A percentile compares a stretch with the other conserved stretches of the same genome.
phyloP scores from a whole-genome alignment of 2,113 vertebrate genomes.

The Hydrochoerus hydrochaeris region DNA sequence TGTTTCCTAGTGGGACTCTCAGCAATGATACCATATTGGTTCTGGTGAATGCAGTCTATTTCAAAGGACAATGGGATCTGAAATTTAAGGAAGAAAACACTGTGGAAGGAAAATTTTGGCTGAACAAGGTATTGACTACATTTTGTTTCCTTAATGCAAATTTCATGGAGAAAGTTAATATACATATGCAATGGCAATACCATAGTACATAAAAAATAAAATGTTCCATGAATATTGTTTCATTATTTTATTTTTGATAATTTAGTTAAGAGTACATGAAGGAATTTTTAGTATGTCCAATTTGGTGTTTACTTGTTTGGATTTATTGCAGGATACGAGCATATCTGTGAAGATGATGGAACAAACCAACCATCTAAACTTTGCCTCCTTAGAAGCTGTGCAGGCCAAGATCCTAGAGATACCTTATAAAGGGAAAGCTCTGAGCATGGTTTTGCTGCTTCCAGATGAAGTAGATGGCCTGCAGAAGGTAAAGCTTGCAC shows the following conservation, averaged over 20 bases:
- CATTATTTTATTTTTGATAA: background rate
- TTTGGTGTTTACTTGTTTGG: background rate
- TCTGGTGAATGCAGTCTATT: constrained; percentile 90
- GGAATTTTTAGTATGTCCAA: background rate
- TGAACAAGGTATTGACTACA: constrained; percentile 82
- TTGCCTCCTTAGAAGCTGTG: constrained; percentile 76
- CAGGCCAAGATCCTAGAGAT: constrained; percentile 86
- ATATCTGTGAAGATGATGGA: constrained; percentile 87
- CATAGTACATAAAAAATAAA: background rate
- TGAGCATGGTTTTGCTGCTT: constrained; percentile 90
- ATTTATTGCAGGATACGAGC: constrained; percentile 79
- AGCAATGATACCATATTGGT: constrained; percentile 73
- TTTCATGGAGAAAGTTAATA: background rate
- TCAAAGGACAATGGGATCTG: constrained; percentile 89
- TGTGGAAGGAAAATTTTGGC: constrained; percentile 86
- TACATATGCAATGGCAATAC: background rate
- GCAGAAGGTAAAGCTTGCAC: constrained; percentile 33
- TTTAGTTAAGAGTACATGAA: background rate
- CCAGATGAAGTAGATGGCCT: constrained; percentile 77
- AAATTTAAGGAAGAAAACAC: constrained; percentile 83
- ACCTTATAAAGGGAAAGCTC: constrained; percentile 84
- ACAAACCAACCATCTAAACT: constrained; percentile 69
- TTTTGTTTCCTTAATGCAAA: background rate
- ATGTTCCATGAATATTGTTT: rapidly evolving
- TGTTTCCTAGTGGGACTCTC: constrained; percentile 83